Base-by-base conservation (phyloP, 1,140 invertebrate genomes). In the Eciton burchellii region DNA sequence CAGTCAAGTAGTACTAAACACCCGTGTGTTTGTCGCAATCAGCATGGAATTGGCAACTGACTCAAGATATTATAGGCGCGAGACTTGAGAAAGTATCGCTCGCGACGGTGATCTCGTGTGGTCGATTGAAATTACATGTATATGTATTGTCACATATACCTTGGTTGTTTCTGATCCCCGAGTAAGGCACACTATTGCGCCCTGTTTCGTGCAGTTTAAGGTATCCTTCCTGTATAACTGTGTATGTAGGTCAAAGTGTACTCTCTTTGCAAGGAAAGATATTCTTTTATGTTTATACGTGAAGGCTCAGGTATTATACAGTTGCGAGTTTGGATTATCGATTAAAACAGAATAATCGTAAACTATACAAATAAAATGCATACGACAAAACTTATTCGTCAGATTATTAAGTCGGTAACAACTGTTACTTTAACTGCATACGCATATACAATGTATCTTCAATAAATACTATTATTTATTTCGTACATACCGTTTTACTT, bases 361-460 rank as follows among this genome's bases (percentile, higher is more conserved):
- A 79, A 79, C 16, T 70, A 19, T 43, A 21, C 26, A 24, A 24
- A 73, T 19, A 49, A 60, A 26, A 45, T 68, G 66, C 19, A 68
- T 56, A 43, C 12, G 29, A 79, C 70, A 54, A 79, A 79, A 56
- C 66, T 26, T 56, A 68, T 16, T 79, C 3, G 68, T 12, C 54
- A 29, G 6, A 79, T 79, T 57, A 70, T 35, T 79, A 68, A 1
- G 12, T 45, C 41, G 52, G 68, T 24, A 24, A 52, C 19, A 29
- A 56, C 21, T 56, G 24, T 43, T 29, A 49, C 9, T n/a, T 79
- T 68, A 68, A 57, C 74, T 79, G 74, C 49, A 70, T 79, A 79
- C 74, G 68, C 63, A 45, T 43, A 24, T 12, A 52, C 6, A 35
- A 35, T 35, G 4, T n/a, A 35, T 57, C 54, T n/a, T n/a, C 16